Evolutionary conservation across 2,113 vertebrate species (phyloP).

Genomic region (Addax nasomaculatus): DNA sequence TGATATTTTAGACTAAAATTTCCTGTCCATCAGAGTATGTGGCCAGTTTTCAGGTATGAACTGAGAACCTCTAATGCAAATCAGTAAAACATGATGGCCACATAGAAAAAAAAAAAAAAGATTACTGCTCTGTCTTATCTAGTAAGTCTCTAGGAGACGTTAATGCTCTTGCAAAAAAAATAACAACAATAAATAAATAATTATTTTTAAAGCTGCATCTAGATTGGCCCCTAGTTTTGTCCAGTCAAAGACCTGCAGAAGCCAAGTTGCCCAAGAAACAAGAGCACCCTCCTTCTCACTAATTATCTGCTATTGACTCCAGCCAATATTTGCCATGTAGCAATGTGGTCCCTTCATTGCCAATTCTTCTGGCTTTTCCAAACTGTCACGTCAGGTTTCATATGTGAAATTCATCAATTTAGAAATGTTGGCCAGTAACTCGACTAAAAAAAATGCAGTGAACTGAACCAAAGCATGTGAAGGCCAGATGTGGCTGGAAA

Average conservation of each 20-base stretch:
- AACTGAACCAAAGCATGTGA: not conserved
- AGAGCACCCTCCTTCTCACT: not conserved
- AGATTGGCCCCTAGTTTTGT: not conserved
- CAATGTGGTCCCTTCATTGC: not conserved
- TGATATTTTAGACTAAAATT: slow-evolving; percentile 17
- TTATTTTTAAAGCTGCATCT: not conserved
- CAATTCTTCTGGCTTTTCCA: slow-evolving; percentile 13
- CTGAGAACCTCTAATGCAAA: not conserved
- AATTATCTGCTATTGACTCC: not conserved
- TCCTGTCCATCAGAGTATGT: not conserved
- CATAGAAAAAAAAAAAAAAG: not conserved
- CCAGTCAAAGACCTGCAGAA: not conserved
- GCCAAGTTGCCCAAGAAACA: not conserved
- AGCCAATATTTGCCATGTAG: not conserved
- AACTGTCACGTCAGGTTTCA: not conserved
- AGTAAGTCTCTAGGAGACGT: not conserved
- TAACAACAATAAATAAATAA: not conserved
- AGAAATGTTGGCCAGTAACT: not conserved
- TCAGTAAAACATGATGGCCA: not conserved
- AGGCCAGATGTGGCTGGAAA: not conserved
- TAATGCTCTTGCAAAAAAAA: not conserved
- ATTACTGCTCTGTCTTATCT: not conserved
- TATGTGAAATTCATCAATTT: not conserved
- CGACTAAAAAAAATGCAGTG: not conserved
- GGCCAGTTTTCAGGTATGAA: slow-evolving; percentile 3